Base-by-base conservation (phyloP, 2,113 vertebrate genomes). In the Sebastes fasciatus region DNA sequence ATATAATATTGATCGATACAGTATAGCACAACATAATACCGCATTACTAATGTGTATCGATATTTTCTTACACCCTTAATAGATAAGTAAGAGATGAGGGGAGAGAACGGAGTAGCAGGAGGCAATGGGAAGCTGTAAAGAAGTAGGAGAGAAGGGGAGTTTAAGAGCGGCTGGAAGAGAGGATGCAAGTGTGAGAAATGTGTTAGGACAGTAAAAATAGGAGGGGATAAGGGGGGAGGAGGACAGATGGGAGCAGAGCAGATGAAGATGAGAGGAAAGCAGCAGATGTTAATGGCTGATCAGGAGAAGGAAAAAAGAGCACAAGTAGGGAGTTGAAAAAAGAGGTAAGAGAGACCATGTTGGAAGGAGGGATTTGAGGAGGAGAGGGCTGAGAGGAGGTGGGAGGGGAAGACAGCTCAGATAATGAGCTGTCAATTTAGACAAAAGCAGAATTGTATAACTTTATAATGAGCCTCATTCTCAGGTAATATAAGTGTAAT, bases 381-480 rank as follows among this genome's bases (percentile, higher is more conserved):
- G 79, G 14, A 21, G n/a, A 51, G 9, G 61, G 17, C 21, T n/a
- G 19, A n/a, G 62, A 80, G 51, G 76, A 86, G 71, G 79, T 78
- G 77, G 80, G 71, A 79, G 76, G 71, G 26, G 45, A 78, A 79
- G 79, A 82, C 10, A 45, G 55, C 14, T 9, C 43, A 79, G 78
- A 88, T 88, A 91, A 91, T 88, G 80, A 88, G 84, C 79, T 73
- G 84, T 87, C 86, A 83, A 61, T 52, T 75, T 46, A 80, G 68
- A 91, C 90, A 91, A 93, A 89, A 86, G 88, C 74, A 66, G 55
- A 87, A 82, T 77, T 82, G 78, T 87, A 81, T 6, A 87, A 82
- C 82, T 86, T 88, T 60, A 79, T 88, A 93, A 90, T 86, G 83
- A 91, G 79, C 67, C 49, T 76, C 66, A 48, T 82, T 83, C 76